Evolutionary conservation across 2,797 vertebrate genomes (phyloP).

Genomic region (Tragelaphus eurycerus): DNA sequence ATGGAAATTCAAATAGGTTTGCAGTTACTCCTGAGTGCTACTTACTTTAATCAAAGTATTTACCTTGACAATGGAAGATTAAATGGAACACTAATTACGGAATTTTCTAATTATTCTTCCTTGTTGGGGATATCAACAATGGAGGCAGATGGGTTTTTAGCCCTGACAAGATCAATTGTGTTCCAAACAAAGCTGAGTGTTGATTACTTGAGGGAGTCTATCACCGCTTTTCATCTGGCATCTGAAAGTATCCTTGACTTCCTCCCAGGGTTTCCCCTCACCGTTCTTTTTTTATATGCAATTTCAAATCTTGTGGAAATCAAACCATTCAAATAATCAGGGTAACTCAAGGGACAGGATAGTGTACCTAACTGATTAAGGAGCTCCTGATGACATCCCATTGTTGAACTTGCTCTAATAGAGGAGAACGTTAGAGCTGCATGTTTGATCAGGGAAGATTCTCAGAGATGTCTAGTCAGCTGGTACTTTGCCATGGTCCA

Average conservation of each 20-base stretch:
- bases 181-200: neutral
- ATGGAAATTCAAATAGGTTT: neutral
- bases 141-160: neutral
- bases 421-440: neutral
- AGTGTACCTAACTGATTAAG: too few species aligned
- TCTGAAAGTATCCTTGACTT: neutral
- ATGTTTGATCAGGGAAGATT: neutral
- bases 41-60: conserved; percentile 43
- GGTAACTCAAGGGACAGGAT: neutral
- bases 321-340: neutral
- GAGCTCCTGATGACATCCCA: accelerated
- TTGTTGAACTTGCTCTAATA: neutral
- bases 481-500: neutral
- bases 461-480: neutral
- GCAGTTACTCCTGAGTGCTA: neutral
- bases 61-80: conserved; percentile 46
- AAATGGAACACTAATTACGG: conserved; percentile 49
- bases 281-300: neutral
- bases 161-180: conserved; percentile 13
- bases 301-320: neutral
- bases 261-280: neutral
- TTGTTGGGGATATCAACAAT: neutral
- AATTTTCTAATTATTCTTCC: conserved; percentile 56
- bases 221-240: neutral
- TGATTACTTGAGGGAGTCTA: neutral